Evolutionary conservation across 2,797 vertebrate species (phyloP), one percentile per base, ranked within the genome.

Genomic region (Megalops cyprinoides): DNA sequence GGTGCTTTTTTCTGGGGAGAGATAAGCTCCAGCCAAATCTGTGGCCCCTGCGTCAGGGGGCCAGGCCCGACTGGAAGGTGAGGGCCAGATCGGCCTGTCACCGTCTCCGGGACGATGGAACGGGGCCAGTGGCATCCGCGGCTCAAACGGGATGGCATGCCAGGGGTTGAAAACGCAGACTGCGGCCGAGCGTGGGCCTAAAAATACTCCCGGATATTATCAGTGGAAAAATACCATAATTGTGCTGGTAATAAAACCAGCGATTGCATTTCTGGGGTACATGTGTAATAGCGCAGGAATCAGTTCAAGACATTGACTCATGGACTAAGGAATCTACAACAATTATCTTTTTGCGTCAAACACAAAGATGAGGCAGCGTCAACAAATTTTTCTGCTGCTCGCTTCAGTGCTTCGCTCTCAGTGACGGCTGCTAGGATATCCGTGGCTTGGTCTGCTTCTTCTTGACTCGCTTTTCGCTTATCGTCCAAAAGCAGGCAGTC

Each of bases 1-100:
- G 84, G n/a, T n/a, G n/a, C 89, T 90, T 91, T 92, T 92, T 92
- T 91, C 79, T 79, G 82, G 83, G 85, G 76, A 85, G 46, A 91
- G 93, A 93, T 92, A 93, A 93, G 87, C 49, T 53, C 37, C 74
- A 23, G 74, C 87, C 84, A 83, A 76, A 82, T 76, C 60, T 83
- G 80, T n/a, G 82, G 88, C 85, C 80, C 89, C 73, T 78, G 82
- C 46, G 79, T 82, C 84, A 67, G 76, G 83, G 67, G 83, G 83
- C 82, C 85, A 73, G 84, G 58, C 74, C 51, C 76, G 49, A 85
- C 81, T 74, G 79, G 82, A 85, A 65, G 81, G 84, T 81, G 71
- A 51, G 79, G 77, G 84, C 83, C 84, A 84, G 91, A 87, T 62
- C 14, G 8, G 55, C 37, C 46, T 87, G 86, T 89, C 82, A 83